Percentiles rank a stretch among this genome's conserved stretches.
These are phyloP conservation scores for Lasioglossum pauxillum DNA, from an alignment of 2,888 invertebrate genomes.

Conservation along the genomic window DNA sequence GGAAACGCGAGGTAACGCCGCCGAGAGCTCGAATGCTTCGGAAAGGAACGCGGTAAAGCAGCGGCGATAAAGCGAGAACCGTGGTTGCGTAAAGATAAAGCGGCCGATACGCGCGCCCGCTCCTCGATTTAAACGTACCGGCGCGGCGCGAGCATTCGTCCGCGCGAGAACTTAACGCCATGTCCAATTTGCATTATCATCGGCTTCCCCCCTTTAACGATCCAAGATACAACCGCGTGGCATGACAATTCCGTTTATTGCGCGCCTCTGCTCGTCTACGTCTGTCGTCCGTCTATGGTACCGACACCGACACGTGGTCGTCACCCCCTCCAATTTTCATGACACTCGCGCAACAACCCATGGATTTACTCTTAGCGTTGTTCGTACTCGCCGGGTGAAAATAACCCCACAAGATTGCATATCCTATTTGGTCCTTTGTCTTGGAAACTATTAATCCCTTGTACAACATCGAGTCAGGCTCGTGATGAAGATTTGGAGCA, in stretches of 20 bases:
- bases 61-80: conserved; percentile 52
- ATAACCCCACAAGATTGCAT: neutral
- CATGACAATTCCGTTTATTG: conserved; percentile 40
- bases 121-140: conserved; percentile 42
- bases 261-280: neutral
- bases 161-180: conserved; percentile 54
- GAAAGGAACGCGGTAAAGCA: conserved; percentile 44
- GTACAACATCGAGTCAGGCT: neutral
- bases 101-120: conserved; percentile 38
- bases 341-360: no score
- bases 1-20: conserved; percentile 12
- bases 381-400: neutral
- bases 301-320: neutral
- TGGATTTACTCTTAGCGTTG: neutral
- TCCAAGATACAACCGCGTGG: conserved; percentile 27
- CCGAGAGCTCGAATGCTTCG: conserved; percentile 28
- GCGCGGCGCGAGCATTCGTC: conserved; percentile 25
- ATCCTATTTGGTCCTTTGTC: neutral
- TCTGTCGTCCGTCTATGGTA: neutral
- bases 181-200: conserved; percentile 60
- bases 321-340: neutral
- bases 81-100: conserved; percentile 60
- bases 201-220: conserved; percentile 44
- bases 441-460: neutral
- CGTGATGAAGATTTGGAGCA: no score